Evolutionary conservation across 2,113 vertebrate species (phyloP).

Genomic region (Sphyrna mokarran): DNA sequence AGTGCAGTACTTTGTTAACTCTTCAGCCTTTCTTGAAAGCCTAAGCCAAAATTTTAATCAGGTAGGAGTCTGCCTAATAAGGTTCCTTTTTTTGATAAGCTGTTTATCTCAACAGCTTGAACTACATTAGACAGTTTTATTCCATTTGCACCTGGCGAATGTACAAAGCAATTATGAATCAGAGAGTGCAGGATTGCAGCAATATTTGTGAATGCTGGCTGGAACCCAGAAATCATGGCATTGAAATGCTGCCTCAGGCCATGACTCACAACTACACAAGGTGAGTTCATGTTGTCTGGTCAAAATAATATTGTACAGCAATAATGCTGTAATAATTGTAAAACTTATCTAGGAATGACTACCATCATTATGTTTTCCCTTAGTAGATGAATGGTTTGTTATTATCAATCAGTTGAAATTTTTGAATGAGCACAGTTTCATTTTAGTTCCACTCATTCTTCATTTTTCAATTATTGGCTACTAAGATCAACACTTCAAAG

Average conservation of each 20-base stretch:
- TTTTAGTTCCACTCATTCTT: not conserved
- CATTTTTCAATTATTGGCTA: not conserved
- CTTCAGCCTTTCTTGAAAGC: not conserved
- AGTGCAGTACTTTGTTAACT: too few species aligned
- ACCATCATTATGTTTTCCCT: not conserved
- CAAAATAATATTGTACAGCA: not conserved
- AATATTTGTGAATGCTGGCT: not conserved
- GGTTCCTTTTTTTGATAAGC: not conserved
- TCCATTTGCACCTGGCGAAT: constrained; percentile 22
- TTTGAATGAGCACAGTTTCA: not conserved
- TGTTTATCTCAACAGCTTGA: not conserved
- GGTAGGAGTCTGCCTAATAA: not conserved
- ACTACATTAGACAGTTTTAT: not conserved
- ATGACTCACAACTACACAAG: not conserved
- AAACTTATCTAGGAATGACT: too few species aligned
- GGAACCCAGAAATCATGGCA: not conserved
- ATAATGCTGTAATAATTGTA: too few species aligned
- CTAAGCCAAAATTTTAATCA: not conserved
- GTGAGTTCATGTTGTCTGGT: not conserved
- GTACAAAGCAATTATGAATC: not conserved
- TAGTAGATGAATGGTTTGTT: not conserved
- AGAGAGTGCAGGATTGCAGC: not conserved
- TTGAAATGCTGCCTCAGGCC: not conserved
- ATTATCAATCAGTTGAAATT: not conserved
- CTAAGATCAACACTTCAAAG: not conserved